These are phyloP conservation scores for Ceyx melanurus DNA, from an alignment of 2,113 vertebrate genomes.

Conservation along the genomic window DNA sequence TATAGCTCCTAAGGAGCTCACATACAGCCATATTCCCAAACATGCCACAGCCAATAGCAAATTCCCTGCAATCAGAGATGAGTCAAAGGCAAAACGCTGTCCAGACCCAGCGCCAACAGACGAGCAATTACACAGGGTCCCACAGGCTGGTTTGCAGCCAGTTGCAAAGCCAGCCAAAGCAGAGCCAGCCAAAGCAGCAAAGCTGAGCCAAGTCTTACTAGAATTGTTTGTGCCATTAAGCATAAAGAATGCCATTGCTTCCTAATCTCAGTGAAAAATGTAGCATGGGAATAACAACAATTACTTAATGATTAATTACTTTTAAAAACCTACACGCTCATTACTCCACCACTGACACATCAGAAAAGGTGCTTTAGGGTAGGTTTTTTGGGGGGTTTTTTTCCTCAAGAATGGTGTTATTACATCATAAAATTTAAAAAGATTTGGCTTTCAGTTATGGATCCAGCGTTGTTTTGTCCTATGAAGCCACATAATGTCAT, in stretches of 20 bases:
- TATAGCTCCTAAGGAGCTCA: background rate
- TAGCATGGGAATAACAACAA: background rate
- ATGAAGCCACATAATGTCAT: background rate
- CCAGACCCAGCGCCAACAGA: constrained; percentile 37
- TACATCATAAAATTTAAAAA: background rate
- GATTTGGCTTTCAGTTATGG: background rate
- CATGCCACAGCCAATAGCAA: background rate
- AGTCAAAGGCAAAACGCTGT: constrained; percentile 54
- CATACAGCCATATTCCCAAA: background rate
- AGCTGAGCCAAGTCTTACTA: constrained; percentile 42
- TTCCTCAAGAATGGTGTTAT: background rate
- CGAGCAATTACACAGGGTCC: background rate
- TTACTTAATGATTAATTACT: background rate
- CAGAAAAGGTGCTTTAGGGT: background rate
- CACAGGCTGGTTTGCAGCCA: constrained; percentile 43
- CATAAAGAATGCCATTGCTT: constrained; percentile 56
- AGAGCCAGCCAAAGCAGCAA: constrained; percentile 33
- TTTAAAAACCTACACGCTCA: background rate
- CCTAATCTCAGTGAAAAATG: constrained; percentile 23
- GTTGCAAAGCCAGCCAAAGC: constrained; percentile 46
- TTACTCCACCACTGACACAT: background rate
- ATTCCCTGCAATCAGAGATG: constrained; percentile 56
- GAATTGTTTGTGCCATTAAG: constrained; percentile 63
- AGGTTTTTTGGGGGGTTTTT: background rate
- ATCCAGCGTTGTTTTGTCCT: background rate